Base-by-base conservation (phyloP, 2,888 invertebrate species). In the Plagiodera versicolora region DNA sequence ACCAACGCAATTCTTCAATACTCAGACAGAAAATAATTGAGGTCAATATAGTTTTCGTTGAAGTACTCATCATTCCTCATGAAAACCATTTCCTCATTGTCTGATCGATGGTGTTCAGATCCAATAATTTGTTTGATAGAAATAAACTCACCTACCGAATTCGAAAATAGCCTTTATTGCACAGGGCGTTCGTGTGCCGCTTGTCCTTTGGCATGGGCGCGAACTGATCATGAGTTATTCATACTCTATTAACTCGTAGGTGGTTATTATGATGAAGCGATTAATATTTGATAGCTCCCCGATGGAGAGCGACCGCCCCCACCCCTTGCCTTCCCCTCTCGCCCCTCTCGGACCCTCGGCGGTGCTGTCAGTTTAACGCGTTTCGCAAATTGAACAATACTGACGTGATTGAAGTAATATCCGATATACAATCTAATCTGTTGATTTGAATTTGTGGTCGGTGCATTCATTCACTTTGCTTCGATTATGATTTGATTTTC, bases 191-290 rank as follows among this genome's bases (percentile, higher is more conserved):
- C 6, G 6, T 24, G 6, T 24, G 6, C 17, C 44, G 53, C 44
- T 30, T 20, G 20, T 39, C 53, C 17, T n/a, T 35, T 39, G 24
- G 24, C 6, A 20, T 14, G 35, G 50, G 61, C 56, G 62, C 39
- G 50, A 62, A 62, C 51, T 35, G 46, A 69, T 66, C 72, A 75
- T 79, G 71, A 78, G 71, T 78, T 77, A 79, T 79, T 78, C 71
- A 79, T 71, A 79, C 76, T 68, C 78, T 77, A 77, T 79, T 79
- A 79, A 78, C 77, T 74, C 74, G 70, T 68, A 69, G 76, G 70
- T 71, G 74, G 78, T 76, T 77, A 77, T 77, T 77, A 77, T 80
- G 78, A 80, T 79, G 79, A 79, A 79, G 75, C 72, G 75, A 73
- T 79, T 72, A 79, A 80, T 79, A 76, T 75, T 79, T 79, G 72